Percentiles rank a stretch among this genome's conserved stretches.
phyloP scores from a whole-genome alignment of 2,113 vertebrate species.

The Triplophysa dalaica region DNA sequence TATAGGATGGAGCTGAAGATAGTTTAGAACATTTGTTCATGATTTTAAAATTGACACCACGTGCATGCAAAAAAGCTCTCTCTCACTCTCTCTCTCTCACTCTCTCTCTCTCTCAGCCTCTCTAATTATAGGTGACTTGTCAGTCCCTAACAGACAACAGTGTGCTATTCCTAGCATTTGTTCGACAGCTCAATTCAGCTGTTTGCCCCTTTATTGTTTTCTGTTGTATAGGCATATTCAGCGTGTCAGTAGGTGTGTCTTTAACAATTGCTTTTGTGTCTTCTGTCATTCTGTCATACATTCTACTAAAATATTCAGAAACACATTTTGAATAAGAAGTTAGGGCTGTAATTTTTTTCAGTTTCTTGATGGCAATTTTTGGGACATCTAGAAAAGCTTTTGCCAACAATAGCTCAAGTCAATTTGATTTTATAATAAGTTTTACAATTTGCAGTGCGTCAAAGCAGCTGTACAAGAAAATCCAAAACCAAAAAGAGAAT shows the following conservation, averaged over 20 bases:
- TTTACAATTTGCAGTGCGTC: too few relatives aligned
- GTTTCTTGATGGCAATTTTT: too few relatives aligned
- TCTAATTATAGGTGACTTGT: constrained; percentile 52
- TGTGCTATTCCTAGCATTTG: constrained; percentile 37
- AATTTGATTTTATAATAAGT: too few relatives aligned
- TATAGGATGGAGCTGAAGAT: background rate
- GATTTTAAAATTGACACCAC: background rate
- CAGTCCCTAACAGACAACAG: constrained; percentile 30
- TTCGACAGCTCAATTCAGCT: constrained; percentile 27
- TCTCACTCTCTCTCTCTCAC: constrained; percentile 20
- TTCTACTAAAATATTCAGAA: background rate
- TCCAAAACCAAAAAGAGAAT: too few relatives aligned
- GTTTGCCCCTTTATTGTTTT: constrained; percentile 16
- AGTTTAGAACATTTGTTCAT: background rate
- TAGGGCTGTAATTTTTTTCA: too few relatives aligned
- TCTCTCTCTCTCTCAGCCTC: constrained; percentile 11
- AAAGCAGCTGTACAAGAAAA: too few relatives aligned
- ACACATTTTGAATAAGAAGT: background rate
- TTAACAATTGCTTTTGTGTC: background rate
- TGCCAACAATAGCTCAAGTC: too few relatives aligned
- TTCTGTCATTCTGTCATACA: background rate
- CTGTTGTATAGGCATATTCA: constrained; percentile 11
- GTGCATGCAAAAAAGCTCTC: background rate
- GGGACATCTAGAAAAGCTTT: too few relatives aligned
- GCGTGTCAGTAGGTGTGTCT: background rate